These are phyloP conservation scores for Micromesistius poutassou DNA, from an alignment of 2,797 vertebrate species.

Conservation along the genomic window DNA sequence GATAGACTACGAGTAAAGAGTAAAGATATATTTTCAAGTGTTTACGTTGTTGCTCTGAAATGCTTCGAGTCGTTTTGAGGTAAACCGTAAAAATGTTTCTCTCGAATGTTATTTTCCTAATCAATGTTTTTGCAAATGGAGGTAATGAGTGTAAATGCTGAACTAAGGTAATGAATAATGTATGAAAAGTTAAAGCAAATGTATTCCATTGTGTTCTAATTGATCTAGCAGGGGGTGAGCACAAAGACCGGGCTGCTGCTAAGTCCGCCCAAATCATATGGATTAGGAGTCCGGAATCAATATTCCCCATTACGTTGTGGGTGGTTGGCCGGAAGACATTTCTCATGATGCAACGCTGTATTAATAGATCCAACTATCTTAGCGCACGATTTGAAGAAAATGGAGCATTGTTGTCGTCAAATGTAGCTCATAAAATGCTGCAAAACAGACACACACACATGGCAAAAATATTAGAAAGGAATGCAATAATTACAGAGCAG, in stretches of 20 bases:
- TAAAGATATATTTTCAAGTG: background rate
- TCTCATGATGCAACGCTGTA: background rate
- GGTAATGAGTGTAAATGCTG: slow-evolving; percentile 43
- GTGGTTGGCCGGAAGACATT: slow-evolving; percentile 34
- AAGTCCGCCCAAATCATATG: slow-evolving; percentile 48
- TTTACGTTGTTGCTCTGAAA: background rate
- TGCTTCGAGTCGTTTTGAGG: background rate
- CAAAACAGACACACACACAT: background rate
- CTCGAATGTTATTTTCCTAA: slow-evolving; percentile 35
- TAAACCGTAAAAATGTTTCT: slow-evolving; percentile 3
- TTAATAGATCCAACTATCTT: background rate
- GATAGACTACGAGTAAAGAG: no score
- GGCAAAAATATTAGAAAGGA: background rate
- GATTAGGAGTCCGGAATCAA: slow-evolving; percentile 55
- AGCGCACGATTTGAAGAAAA: background rate
- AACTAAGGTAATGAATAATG: slow-evolving; percentile 52
- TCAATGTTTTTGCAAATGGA: slow-evolving; percentile 41
- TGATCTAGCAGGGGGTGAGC: slow-evolving; percentile 49
- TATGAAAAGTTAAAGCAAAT: slow-evolving; percentile 57
- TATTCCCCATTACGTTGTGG: slow-evolving; percentile 54
- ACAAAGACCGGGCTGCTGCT: slow-evolving; percentile 52
- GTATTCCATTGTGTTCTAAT: slow-evolving; percentile 57
- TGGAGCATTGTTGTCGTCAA: background rate
- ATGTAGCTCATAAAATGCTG: background rate
- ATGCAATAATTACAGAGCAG: slow-evolving; percentile 2